Evolutionary conservation across 1,140 invertebrate species (phyloP), one percentile per base, ranked within the genome.

Genomic region (Neodiprion fabricii): DNA sequence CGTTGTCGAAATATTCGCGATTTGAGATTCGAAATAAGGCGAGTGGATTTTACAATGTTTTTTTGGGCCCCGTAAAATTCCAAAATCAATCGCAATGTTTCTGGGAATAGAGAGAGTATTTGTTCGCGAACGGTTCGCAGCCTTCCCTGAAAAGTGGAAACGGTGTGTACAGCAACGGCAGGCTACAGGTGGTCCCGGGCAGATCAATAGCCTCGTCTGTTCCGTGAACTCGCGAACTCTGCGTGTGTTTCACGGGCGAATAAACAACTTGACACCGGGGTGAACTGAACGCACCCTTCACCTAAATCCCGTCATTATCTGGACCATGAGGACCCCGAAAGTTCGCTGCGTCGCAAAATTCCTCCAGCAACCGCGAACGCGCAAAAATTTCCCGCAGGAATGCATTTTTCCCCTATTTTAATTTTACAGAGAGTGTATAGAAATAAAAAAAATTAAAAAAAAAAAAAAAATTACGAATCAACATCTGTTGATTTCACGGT

Each of bases 141-240:
- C 53, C n/a, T 61, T 61, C n/a, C 11, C 53, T 61, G 53, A 61
- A 40, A 40, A 40, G 28, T 40, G 28, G 28, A 40, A 40, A 40
- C 28, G 28, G 28, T 40, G 28, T 40, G 28, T 40, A 40, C 28
- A 40, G 28, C 28, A 40, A 40, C 2, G 5, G 53, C 11, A 61
- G 53, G 53, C 53, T 61, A 61, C 53, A 61, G 53, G 53, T 61
- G 53, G 53, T 61, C 53, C 53, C 53, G 53, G 53, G 53, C 53
- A 61, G 53, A 61, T 61, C 53, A 61, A 61, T 61, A 61, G 53
- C 53, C 53, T 61, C 53, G 53, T 61, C 53, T 61, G 53, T 61
- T 40, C 53, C 53, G 53, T 17, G 53, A 61, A 61, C 53, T 61
- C 53, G 53, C 53, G 53, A 61, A 61, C 53, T 61, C 53, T 61